Evolutionary conservation across 2,113 vertebrate species (phyloP), one percentile per base, ranked within the genome.

Genomic region (Ceyx melanurus): DNA sequence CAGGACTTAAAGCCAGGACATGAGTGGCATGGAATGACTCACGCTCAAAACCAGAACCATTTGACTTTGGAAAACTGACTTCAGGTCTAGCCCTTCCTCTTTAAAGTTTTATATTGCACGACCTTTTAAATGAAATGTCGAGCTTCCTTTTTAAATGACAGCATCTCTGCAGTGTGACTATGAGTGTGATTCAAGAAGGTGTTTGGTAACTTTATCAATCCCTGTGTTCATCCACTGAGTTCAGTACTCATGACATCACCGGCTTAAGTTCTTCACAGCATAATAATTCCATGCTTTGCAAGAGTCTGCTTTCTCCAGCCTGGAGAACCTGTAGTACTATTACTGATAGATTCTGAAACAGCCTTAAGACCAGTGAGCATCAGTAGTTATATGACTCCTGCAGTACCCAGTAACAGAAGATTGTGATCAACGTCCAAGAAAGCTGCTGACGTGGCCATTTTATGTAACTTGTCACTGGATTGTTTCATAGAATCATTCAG

Each of bases 81-180:
- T 71, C 51, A 73, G 33, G 71, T 81, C 81, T 84, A 67, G 82
- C 35, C 61, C 88, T 94, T 93, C 94, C 79, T 94, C 92, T 83
- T 88, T 67, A 5, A 84, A 82, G 90, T 86, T 43, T 93, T 94
- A 35, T 84, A 3, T 86, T 95, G 82, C 94, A 17, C 4, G 79
- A 93, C 82, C 86, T 94, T 92, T 86, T 17, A 33, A 80, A 70
- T 40, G 86, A 95, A 94, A 96, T 94, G 85, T 67, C 31, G 73
- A 75, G 93, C 92, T 93, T 94, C 92, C 76, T 84, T 95, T 94
- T 54, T 58, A 60, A 66, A 87, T 73, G 50, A 31, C 68, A 40
- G 62, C 53, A 46, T 76, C 72, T 77, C 29, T 48, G 74, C 84
- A 86, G 64, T 64, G 58, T 79, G 54, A 53, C 73, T 65, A 3